Evolutionary conservation across 2,888 invertebrate genomes (phyloP), one percentile per base, ranked within the genome.

Genomic region (Podotricha telesiphe): DNA sequence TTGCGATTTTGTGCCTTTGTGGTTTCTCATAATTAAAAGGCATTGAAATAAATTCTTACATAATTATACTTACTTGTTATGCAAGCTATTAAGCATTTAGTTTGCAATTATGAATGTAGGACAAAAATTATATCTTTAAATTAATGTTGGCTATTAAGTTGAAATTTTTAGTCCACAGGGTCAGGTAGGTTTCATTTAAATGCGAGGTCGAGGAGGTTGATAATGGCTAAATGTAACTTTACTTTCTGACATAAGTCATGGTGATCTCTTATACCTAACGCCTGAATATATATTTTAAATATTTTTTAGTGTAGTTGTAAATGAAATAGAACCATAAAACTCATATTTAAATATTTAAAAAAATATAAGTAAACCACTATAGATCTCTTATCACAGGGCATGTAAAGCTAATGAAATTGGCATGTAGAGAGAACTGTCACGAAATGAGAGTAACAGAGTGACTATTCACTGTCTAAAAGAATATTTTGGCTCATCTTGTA

Each of bases 141-240:
- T 59, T 59, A n/a, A 22, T 59, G 59, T 45, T 22, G 22, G n/a
- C n/a, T n/a, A 28, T 59, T 17, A 42, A 28, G n/a, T 59, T 59
- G 11, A 59, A 45, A 22, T 59, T 59, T 28, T 45, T 42, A 58
- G 58, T 58, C 20, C 58, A 58, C 42, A 58, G 58, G 58, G 58
- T 42, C 58, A 58, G 22, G 58, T 42, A 58, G 20, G 42, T 20
- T 58, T 20, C 42, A 58, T 58, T 58, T 58, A 58, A 58, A 58
- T 58, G 20, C 42, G 40, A 58, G 58, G 58, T 58, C 58, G 22
- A 42, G 58, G n/a, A 42, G 58, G 20, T 19, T 13, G 42, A 15
- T 42, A 58, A 42, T 58, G 19, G 42, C 22, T 42, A 58, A 58
- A 58, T 58, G 58, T 42, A 58, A 22, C 55, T 42, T 40, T 10